Conservation (phyloP, 2,797 vertebrate genomes). For the Pristis pectinata region DNA sequence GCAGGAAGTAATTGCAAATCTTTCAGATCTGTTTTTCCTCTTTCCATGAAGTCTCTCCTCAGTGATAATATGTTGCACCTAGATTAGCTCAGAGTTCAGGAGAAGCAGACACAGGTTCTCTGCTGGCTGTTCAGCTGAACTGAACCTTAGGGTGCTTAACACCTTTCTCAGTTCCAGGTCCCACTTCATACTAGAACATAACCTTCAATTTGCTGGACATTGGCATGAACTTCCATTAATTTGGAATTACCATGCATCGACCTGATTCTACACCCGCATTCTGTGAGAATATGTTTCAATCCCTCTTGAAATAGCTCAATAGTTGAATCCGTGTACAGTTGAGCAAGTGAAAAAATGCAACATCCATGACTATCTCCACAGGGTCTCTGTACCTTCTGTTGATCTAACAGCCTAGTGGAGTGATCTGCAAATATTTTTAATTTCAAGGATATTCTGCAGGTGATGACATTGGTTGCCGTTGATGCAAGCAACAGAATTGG, state of each 20-base stretch:
- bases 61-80: background rate
- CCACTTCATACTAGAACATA: background rate
- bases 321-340: too few relatives aligned
- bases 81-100: background rate
- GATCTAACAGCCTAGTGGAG: background rate
- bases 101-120: background rate
- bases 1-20: background rate
- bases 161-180: background rate
- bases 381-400: background rate
- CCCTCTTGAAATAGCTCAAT: background rate
- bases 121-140: background rate
- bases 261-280: background rate
- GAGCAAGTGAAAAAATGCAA: too few relatives aligned
- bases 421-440: background rate
- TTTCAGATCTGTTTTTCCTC: background rate
- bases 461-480: background rate
- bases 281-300: background rate
- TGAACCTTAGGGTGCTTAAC: background rate
- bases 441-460: background rate
- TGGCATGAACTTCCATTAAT: background rate
- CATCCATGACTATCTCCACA: too few relatives aligned
- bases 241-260: background rate
- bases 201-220: background rate
- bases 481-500: too few relatives aligned
- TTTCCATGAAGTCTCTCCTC: background rate